These are phyloP conservation scores for Catalaphyllia jardinei DNA, from an alignment of 64 coral and sea anemone species.

Conservation along the genomic window DNA sequence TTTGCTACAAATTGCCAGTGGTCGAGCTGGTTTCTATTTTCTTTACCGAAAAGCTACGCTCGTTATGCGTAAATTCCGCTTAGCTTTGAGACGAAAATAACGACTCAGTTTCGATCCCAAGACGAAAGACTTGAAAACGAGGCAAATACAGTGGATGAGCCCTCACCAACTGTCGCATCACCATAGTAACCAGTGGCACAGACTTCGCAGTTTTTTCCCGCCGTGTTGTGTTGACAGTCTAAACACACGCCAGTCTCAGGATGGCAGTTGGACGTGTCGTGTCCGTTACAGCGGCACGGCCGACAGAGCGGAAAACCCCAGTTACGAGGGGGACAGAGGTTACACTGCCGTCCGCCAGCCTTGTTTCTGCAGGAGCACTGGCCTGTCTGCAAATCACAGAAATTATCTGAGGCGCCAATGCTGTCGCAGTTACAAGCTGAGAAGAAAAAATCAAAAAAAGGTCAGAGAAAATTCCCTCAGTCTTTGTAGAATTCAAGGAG, in stretches of 20 bases:
- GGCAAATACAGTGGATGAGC: background rate
- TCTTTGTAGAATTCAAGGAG: too few species aligned
- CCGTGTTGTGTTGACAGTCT: constrained; percentile 86
- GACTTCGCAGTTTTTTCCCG: constrained; percentile 74
- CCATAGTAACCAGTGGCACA: constrained; percentile 84
- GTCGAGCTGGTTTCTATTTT: too few species aligned
- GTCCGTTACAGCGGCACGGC: constrained; percentile 79
- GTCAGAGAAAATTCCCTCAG: too few species aligned
- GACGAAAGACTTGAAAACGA: background rate
- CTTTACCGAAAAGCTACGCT: too few species aligned
- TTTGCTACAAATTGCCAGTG: too few species aligned
- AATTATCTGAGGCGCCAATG: constrained; percentile 62
- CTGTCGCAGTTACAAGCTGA: constrained; percentile 81
- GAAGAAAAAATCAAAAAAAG: background rate
- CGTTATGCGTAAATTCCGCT: too few species aligned
- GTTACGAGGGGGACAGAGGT: constrained; percentile 72
- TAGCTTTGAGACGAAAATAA: background rate
- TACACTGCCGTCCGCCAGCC: constrained; percentile 89
- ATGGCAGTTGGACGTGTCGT: constrained; percentile 68
- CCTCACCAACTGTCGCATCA: constrained; percentile 67
- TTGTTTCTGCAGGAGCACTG: constrained; percentile 78
- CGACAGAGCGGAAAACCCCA: constrained; percentile 88
- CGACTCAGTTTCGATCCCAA: background rate
- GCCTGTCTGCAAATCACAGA: constrained; percentile 82
- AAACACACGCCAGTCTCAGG: constrained; percentile 75